These are phyloP conservation scores for Haemorhous mexicanus DNA, from an alignment of 2,113 vertebrate species.

Conservation along the genomic window DNA sequence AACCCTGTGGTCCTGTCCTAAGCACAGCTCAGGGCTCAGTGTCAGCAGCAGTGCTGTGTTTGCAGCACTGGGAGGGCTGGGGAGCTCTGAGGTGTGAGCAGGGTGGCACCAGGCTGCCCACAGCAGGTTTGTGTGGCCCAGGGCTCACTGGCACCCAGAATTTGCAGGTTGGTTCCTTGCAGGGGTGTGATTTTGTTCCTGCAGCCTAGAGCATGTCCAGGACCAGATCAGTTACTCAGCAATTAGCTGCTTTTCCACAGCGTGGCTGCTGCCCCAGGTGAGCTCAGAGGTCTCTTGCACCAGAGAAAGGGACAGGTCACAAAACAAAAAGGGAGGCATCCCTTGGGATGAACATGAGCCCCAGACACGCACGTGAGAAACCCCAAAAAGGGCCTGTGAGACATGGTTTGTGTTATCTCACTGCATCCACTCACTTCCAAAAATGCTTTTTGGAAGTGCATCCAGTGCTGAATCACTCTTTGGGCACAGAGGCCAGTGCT, in stretches of 20 bases:
- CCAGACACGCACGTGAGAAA: accelerated
- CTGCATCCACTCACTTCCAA: neutral
- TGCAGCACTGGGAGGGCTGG: neutral
- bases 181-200: neutral
- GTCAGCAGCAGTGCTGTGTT: neutral
- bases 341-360: neutral
- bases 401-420: neutral
- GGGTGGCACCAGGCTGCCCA: neutral
- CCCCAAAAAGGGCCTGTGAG: neutral
- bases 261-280: neutral
- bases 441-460: neutral
- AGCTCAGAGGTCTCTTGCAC: neutral
- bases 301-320: neutral
- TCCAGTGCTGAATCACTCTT: neutral
- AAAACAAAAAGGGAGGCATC: neutral
- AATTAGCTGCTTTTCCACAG: neutral
- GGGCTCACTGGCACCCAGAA: neutral
- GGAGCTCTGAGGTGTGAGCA: neutral
- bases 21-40: neutral
- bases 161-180: neutral
- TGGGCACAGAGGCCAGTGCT: neutral
- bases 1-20: neutral
- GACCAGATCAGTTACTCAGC: neutral
- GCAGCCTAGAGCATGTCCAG: neutral
- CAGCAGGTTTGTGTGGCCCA: neutral